Evolutionary conservation across 2,113 vertebrate genomes (phyloP), one percentile per base, ranked within the genome.

Genomic region (Indicator maculatus): DNA sequence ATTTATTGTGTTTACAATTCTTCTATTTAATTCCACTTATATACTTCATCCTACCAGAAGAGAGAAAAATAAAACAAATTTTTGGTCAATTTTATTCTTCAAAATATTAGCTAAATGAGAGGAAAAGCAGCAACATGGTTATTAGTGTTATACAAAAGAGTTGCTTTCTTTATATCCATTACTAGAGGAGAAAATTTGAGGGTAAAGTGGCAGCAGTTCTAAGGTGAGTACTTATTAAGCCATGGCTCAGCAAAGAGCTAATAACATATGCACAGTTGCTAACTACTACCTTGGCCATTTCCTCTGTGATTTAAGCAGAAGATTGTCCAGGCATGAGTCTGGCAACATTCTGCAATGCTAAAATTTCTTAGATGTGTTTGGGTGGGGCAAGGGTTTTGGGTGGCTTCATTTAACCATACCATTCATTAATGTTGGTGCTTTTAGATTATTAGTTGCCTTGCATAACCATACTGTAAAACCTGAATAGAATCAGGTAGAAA

Each of bases 151-250:
- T 61, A 26, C 11, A 79, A 85, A 91, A 92, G 19, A 77, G 3
- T 16, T 74, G 21, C 30, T 75, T 21, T 86, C 39, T 76, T 94
- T 91, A 36, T 23, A 69, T 64, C 30, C 47, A 47, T 52, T 85
- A 67, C 74, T 79, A 95, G 74, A 80, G 31, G 23, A 92, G 17
- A 47, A 92, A 95, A 95, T 91, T 89, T 85, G 39, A 89, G 38
- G 33, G 45, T 89, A 78, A 70, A 93, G 23, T 36, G 27, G 52
- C 56, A 86, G n/a, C 36, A 89, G 28, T 69, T n/a, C 20, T 72
- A 71, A 86, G 19, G 50, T 81, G 79, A 53, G 20, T 93, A 63
- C 41, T 93, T 85, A 86, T 65, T 93, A 97, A 88, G n/a, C 20
- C 0, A 0, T 83, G 79, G 44, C 56, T 93, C 53, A 81, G 41